phyloP scores from a whole-genome alignment of 2,113 vertebrate species.

The Cyprinodon brontotheroides region DNA sequence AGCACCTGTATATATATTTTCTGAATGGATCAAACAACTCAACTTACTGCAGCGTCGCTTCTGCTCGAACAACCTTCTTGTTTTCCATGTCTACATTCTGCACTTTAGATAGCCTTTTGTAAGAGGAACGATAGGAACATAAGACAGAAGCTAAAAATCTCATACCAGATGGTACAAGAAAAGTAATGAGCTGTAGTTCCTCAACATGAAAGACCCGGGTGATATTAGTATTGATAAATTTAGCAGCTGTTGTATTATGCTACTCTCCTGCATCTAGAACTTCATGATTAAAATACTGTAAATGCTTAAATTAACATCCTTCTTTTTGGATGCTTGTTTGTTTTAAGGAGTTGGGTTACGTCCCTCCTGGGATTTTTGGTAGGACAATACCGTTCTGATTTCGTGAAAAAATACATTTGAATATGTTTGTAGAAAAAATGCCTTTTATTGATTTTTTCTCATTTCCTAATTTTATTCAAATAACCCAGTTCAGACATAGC shows the following conservation, averaged over 20 bases:
- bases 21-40: too few species aligned
- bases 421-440: neutral
- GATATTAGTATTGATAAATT: conserved; percentile 3
- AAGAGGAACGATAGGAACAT: conserved; percentile 10
- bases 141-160: conserved; percentile 30
- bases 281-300: conserved; percentile 11
- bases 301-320: conserved; percentile 3
- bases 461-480: conserved; percentile 13
- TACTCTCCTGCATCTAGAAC: neutral
- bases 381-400: conserved; percentile 16
- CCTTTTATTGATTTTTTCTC: neutral
- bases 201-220: neutral
- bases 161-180: conserved; percentile 32
- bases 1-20: too few species aligned
- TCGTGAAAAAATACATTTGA: neutral
- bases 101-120: neutral
- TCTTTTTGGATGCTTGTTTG: neutral
- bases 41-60: too few species aligned
- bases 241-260: neutral
- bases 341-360: neutral
- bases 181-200: conserved; percentile 22
- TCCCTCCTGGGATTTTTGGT: conserved; percentile 30
- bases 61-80: too few species aligned
- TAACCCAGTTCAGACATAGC: neutral
- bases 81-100: neutral